Base-by-base conservation (phyloP, 2,113 vertebrate genomes). In the Synodontis membranacea region DNA sequence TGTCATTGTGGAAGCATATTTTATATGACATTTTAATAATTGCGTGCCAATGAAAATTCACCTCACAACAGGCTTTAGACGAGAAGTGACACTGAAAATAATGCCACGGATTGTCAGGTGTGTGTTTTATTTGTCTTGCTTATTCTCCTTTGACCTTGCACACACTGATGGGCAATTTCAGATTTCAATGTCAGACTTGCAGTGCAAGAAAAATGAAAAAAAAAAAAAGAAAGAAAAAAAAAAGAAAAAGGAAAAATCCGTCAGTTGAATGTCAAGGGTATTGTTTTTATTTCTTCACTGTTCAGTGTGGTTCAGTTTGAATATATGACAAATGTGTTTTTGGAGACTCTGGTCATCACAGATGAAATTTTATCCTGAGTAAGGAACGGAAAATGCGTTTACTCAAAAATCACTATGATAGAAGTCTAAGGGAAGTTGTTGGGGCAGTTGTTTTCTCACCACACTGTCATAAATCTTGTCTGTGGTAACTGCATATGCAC, bases 21-120 rank as follows among this genome's bases (percentile, higher is more conserved):
- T 93, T 89, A 91, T 76, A 82, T 86, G 68, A 87, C 91, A 86
- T 88, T 92, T 92, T 86, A 90, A 91, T 94, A 92, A 94, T 91
- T 48, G 60, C 66, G 37, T 90, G 89, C 84, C 85, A 82, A 93
- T 92, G 87, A 83, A 86, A 83, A 91, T 92, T 92, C 91, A 90
- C 84, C 78, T 88, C 82, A 84, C 87, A 72, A 83, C 87, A 88
- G 87, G 54, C 58, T 60, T 68, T 84, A 75, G 39, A 62, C 76
- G 86, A 86, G 89, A 91, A 86, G 86, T 62, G 68, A 87, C 60
- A 50, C 78, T 54, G 70, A 75, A 91, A 93, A 93, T 89, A 88
- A 93, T 91, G 91, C 82, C 78, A 76, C 4, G 8, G 90, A 89
- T 88, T 92, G 93, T 93, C 89, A 89, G 46, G 21, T 89, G 87